A percentile compares a stretch with the other conserved stretches of the same genome.
Evolutionary conservation across 2,797 vertebrate genomes (phyloP).

Genomic region (Liasis olivaceus): DNA sequence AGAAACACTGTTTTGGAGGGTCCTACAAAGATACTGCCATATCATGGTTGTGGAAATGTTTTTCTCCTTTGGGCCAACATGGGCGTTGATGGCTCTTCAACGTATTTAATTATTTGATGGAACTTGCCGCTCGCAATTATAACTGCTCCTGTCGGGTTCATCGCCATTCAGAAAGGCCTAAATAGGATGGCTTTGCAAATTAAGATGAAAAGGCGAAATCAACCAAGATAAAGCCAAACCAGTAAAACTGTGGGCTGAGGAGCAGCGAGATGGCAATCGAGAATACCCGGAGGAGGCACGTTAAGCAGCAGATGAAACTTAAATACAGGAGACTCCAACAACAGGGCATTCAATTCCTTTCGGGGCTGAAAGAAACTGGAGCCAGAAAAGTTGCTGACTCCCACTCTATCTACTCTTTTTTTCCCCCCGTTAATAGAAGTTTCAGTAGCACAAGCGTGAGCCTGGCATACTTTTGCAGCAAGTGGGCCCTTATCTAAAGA

Average conservation of each 20-base stretch:
- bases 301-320: not conserved
- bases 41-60: not conserved
- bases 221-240: not conserved
- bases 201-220: not conserved
- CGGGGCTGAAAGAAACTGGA: not conserved
- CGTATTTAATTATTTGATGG: not conserved
- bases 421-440: not conserved
- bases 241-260: not conserved
- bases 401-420: not conserved
- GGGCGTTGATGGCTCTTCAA: not conserved
- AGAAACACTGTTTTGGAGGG: not conserved
- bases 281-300: not conserved
- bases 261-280: not conserved
- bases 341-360: not conserved
- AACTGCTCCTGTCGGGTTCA: not conserved
- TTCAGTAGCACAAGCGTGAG: not conserved
- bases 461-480: not conserved
- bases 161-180: not conserved
- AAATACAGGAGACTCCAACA: not conserved
- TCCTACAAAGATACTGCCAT: not conserved
- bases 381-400: not conserved
- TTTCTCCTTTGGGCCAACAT: not conserved
- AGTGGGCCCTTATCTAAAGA: slow-evolving; percentile 21
- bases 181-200: not conserved
- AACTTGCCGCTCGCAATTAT: not conserved